These are phyloP conservation scores for Homarus americanus DNA, from an alignment of 1,140 invertebrate genomes.

Conservation along the genomic window DNA sequence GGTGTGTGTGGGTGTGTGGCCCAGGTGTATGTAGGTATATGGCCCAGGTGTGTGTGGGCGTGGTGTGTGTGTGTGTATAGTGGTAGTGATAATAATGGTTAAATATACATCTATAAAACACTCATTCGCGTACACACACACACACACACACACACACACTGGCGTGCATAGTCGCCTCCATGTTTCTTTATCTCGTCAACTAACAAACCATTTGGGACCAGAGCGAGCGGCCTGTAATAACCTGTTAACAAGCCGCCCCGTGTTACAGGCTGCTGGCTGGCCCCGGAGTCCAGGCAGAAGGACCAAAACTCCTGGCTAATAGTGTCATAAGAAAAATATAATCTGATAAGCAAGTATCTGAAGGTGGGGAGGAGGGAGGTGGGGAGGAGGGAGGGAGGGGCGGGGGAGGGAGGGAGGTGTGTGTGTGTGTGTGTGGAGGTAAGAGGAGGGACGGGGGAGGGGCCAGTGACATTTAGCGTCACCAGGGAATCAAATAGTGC, in stretches of 20 bases:
- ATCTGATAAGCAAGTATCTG: slow-evolving; percentile 39
- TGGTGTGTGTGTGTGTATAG: no score
- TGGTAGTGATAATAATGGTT: no score
- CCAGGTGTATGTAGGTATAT: no score
- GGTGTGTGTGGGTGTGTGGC: no score
- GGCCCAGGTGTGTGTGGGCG: no score
- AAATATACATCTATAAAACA: no score
- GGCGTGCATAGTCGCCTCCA: no score
- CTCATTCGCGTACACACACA: background rate
- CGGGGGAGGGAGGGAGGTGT: background rate
- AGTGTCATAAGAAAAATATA: slow-evolving; percentile 61
- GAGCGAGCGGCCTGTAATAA: background rate
- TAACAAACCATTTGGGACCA: background rate
- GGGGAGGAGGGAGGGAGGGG: background rate
- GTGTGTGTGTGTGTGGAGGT: background rate
- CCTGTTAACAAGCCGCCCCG: background rate
- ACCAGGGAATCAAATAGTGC: background rate
- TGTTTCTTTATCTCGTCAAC: no score
- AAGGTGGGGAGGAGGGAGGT: background rate
- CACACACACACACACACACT: background rate
- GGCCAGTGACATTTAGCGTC: no score
- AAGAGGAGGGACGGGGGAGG: background rate
- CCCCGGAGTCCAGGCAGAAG: background rate
- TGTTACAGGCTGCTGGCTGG: background rate
- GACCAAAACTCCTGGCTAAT: slow-evolving; percentile 30